A percentile compares a stretch with the other conserved stretches of the same genome.
phyloP scores from a whole-genome alignment of 2,113 vertebrate species.

The Scolopax mira region DNA sequence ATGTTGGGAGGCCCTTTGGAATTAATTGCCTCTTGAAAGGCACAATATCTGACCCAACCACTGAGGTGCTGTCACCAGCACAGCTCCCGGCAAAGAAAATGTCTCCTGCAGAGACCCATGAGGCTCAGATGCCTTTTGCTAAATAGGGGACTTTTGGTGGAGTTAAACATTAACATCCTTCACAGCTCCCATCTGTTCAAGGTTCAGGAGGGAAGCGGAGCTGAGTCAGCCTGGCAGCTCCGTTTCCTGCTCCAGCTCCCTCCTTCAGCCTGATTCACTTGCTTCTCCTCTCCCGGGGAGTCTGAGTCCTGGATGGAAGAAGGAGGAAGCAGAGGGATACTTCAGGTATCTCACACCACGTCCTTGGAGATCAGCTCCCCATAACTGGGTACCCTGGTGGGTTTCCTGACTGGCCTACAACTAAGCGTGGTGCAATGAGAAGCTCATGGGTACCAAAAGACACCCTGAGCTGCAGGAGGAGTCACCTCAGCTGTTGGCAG shows the following conservation, averaged over 20 bases:
- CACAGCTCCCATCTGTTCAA: background rate
- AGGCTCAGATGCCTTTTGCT: background rate
- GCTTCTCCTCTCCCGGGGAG: background rate
- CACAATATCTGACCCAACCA: background rate
- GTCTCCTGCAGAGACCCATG: background rate
- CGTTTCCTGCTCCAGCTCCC: conserved; percentile 3
- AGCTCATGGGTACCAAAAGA: background rate
- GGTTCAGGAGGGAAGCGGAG: background rate
- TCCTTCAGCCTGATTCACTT: background rate
- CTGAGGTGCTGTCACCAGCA: background rate
- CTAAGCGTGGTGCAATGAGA: background rate
- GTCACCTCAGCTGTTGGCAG: background rate
- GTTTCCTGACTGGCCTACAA: background rate
- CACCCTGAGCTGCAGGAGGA: background rate
- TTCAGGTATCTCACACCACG: background rate
- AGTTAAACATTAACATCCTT: conserved; percentile 33
- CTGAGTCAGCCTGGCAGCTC: conserved; percentile 24
- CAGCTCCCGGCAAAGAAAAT: background rate
- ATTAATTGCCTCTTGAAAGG: background rate
- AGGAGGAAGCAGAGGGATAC: background rate
- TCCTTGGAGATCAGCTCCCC: background rate
- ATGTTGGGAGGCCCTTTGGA: background rate
- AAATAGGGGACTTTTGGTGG: background rate
- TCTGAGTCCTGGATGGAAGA: background rate
- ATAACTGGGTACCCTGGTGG: too few relatives aligned